phyloP scores from a whole-genome alignment of 1,140 invertebrate genomes.

The Bicyclus anynana region DNA sequence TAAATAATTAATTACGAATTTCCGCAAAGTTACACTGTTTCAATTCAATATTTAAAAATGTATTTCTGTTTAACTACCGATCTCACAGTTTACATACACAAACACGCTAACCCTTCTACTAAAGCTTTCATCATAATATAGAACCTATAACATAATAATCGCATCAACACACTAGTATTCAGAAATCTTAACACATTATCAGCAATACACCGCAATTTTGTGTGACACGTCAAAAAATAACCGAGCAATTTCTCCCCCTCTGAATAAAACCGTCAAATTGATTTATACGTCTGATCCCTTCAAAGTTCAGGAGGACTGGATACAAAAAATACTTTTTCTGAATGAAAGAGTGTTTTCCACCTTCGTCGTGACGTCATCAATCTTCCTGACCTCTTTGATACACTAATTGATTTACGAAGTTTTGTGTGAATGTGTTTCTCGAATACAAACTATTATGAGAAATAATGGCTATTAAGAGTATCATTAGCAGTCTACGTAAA shows the following conservation, averaged over 20 bases:
- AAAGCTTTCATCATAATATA: no score
- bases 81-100: no score
- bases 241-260: neutral
- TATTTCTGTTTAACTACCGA: no score
- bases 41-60: no score
- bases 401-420: neutral
- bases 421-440: neutral
- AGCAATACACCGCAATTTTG: neutral
- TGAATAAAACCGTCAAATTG: neutral
- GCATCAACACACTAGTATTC: neutral
- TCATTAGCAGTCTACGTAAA: no score
- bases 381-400: constrained; percentile 2
- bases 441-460: neutral
- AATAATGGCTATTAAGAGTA: no score
- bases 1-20: no score
- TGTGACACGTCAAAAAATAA: neutral
- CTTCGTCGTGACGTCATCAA: neutral
- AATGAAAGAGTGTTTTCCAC: neutral
- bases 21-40: no score
- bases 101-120: no score
- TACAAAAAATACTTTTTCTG: neutral
- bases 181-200: neutral
- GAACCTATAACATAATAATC: no score
- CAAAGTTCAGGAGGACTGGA: neutral
- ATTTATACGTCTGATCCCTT: constrained; percentile 2